A percentile compares a stretch with the other conserved stretches of the same genome.
Conservation (phyloP, 2,113 vertebrate species). For the Gasterosteus nipponicus region DNA sequence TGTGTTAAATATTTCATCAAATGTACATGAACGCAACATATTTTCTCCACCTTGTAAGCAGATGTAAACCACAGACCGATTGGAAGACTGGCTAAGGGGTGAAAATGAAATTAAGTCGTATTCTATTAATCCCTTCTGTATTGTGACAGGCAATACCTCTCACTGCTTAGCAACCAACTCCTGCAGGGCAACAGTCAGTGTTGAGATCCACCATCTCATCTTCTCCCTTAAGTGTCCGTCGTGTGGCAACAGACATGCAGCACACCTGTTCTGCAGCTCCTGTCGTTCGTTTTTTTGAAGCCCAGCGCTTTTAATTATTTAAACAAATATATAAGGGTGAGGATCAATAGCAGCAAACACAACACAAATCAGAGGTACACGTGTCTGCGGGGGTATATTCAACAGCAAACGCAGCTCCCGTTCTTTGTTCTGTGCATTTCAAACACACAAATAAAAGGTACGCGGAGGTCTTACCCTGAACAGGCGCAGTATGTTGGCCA, state of each 20-base stretch:
- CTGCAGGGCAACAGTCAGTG: conserved; percentile 52
- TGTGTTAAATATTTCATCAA: conserved; percentile 54
- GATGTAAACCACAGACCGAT: conserved; percentile 35
- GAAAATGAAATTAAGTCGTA: conserved; percentile 49
- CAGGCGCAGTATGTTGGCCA: conserved; percentile 97
- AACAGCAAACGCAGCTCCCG: not conserved
- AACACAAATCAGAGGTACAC: not conserved
- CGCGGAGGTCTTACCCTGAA: conserved; percentile 89
- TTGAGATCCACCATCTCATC: conserved; percentile 57
- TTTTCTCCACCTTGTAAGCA: conserved; percentile 28
- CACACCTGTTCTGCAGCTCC: conserved; percentile 19
- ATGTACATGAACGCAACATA: conserved; percentile 28
- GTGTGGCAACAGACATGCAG: conserved; percentile 45
- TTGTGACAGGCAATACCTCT: conserved; percentile 59
- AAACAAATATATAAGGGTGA: conserved; percentile 12
- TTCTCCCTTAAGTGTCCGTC: conserved; percentile 45
- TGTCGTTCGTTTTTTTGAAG: conserved; percentile 9
- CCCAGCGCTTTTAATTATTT: conserved; percentile 43
- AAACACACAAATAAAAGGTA: not conserved
- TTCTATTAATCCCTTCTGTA: conserved; percentile 62
- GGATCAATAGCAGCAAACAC: conserved; percentile 32
- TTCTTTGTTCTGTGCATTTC: not conserved
- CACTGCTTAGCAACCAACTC: conserved; percentile 66
- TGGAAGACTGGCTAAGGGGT: conserved; percentile 29
- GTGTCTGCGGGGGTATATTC: not conserved